Conservation (phyloP, 2,797 vertebrate genomes). For the Microchirus variegatus region DNA sequence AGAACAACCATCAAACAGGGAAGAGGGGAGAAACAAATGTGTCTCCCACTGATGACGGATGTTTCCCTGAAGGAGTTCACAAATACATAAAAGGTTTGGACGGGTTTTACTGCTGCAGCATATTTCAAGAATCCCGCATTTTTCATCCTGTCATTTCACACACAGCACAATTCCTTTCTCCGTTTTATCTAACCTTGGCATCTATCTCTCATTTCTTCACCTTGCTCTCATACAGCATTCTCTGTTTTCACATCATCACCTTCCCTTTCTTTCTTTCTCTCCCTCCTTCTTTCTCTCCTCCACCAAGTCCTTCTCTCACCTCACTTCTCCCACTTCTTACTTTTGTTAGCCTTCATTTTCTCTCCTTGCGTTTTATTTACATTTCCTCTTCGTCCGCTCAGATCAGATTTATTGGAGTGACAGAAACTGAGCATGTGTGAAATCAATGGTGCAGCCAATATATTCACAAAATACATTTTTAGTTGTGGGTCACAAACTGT, state of each 20-base stretch:
- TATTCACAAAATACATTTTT: too few species aligned
- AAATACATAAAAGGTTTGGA: neutral
- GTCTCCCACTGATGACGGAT: neutral
- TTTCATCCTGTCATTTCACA: neutral
- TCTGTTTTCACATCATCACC: conserved; percentile 1
- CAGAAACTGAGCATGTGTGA: too few species aligned
- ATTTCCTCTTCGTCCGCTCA: conserved; percentile 5
- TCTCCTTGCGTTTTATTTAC: too few species aligned
- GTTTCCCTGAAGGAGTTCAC: neutral
- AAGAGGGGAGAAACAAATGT: neutral
- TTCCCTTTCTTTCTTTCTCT: too few species aligned
- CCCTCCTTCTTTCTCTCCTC: too few species aligned
- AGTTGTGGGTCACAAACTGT: too few species aligned
- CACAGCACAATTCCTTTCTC: conserved; percentile 4
- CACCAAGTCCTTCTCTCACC: neutral
- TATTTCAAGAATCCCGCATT: conserved; percentile 12
- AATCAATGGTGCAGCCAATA: too few species aligned
- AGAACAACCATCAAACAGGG: too few species aligned
- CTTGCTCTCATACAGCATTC: neutral
- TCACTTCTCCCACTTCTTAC: neutral
- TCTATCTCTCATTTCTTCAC: neutral
- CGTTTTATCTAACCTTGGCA: neutral
- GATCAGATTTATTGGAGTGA: too few species aligned
- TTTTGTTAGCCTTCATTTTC: neutral
- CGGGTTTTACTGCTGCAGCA: neutral